Conservation (phyloP, 2,888 invertebrate species). For the Leptopilina syphax region DNA sequence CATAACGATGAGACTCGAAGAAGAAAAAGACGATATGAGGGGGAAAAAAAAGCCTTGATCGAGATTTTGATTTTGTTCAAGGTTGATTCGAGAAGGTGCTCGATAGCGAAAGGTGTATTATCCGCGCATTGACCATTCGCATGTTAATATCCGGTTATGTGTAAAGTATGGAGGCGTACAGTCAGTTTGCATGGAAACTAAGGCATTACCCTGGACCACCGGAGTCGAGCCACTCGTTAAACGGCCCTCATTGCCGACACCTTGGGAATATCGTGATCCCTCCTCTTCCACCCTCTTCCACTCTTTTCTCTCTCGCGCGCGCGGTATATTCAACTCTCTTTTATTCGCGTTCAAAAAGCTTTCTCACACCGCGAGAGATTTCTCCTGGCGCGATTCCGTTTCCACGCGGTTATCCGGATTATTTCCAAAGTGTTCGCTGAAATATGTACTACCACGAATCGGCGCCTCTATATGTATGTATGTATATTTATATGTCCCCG, state of each 20-base stretch:
- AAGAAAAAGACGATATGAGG: neutral
- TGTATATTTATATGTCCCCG: neutral
- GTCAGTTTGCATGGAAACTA: constrained; percentile 75
- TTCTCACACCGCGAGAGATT: neutral
- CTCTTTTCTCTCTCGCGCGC: constrained; percentile 15
- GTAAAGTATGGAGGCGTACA: constrained; percentile 75
- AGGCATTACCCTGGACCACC: constrained; percentile 74
- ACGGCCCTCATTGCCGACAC: constrained; percentile 72
- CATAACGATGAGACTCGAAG: neutral
- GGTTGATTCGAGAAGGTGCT: constrained; percentile 48
- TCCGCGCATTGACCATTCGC: constrained; percentile 70
- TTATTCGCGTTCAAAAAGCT: constrained; percentile 53
- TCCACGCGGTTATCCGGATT: constrained; percentile 59
- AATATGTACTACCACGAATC: constrained; percentile 42
- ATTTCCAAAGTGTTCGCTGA: constrained; percentile 51
- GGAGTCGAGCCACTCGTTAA: constrained; percentile 74
- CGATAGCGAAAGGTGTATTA: constrained; percentile 57
- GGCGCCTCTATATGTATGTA: neutral
- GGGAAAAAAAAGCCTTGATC: constrained; percentile 49
- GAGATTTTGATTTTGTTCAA: constrained; percentile 64
- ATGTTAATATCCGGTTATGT: constrained; percentile 75
- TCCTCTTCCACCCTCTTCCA: constrained; percentile 55
- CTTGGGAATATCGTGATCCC: constrained; percentile 62
- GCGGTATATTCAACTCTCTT: constrained; percentile 47
- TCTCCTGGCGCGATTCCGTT: constrained; percentile 57